These are phyloP conservation scores for Oopsacas minuta DNA, from an alignment of 37 sponge, comb jelly and placozoan species.

Conservation along the genomic window DNA sequence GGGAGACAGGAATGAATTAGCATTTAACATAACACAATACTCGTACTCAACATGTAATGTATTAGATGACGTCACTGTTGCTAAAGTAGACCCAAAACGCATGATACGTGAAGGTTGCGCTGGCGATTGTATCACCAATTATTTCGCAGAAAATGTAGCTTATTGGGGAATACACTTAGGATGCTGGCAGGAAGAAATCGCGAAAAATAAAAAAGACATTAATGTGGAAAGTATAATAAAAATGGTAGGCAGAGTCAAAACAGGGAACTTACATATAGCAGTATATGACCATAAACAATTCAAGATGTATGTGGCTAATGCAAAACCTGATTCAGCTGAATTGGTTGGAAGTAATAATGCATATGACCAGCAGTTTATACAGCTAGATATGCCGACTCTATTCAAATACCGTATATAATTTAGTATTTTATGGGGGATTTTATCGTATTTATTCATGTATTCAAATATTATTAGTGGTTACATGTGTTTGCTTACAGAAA, in stretches of 20 bases:
- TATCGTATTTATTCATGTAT: neutral
- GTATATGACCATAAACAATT: conserved; percentile 39
- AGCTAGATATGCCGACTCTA: conserved; percentile 23
- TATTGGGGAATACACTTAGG: conserved; percentile 56
- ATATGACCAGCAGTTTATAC: conserved; percentile 38
- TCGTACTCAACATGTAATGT: conserved; percentile 46
- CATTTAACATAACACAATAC: conserved; percentile 37
- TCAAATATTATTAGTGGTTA: too few species aligned
- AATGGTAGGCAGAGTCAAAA: conserved; percentile 33
- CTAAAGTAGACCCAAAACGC: conserved; percentile 25
- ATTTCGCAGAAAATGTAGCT: conserved; percentile 29
- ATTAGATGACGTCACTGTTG: conserved; percentile 35
- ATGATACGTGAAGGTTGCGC: conserved; percentile 31
- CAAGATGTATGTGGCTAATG: conserved; percentile 45
- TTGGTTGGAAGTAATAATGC: conserved; percentile 30
- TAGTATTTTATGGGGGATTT: neutral
- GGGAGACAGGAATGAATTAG: conserved; percentile 29
- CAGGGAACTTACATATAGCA: conserved; percentile 38
- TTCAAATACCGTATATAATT: conserved; percentile 16
- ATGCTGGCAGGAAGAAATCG: conserved; percentile 43
- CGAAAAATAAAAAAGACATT: neutral
- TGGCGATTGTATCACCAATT: conserved; percentile 29
- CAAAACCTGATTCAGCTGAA: neutral
- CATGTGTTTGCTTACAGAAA: too few species aligned
- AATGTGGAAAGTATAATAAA: conserved; percentile 26